Conservation (phyloP, 2,113 vertebrate species). For the Ahaetulla prasina region DNA sequence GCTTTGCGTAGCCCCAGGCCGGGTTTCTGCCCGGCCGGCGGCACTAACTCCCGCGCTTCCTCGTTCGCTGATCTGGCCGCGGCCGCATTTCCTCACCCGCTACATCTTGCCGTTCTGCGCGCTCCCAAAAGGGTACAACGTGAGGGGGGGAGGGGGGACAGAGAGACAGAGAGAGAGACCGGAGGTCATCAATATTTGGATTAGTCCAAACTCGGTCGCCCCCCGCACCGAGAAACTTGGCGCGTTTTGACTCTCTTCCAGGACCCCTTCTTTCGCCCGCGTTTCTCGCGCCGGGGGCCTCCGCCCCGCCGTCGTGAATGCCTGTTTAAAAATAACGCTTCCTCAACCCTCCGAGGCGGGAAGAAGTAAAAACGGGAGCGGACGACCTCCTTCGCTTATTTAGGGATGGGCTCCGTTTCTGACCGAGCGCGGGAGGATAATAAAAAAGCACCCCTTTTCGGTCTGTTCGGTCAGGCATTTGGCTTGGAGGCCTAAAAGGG, state of each 20-base stretch:
- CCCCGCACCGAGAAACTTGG: conserved; percentile 35
- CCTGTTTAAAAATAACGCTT: background rate
- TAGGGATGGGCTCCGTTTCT: rapidly evolving
- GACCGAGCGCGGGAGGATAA: rapidly evolving
- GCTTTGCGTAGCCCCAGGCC: background rate
- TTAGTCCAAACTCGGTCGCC: background rate
- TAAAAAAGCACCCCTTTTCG: rapidly evolving
- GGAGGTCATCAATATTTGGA: background rate
- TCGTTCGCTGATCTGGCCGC: background rate
- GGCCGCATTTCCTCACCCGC: background rate
- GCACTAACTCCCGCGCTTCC: background rate
- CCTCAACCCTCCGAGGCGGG: rapidly evolving
- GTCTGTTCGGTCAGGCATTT: conserved; percentile 14
- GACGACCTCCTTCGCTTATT: rapidly evolving
- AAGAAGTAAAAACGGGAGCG: rapidly evolving
- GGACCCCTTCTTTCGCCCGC: conserved; percentile 28
- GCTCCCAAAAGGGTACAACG: background rate
- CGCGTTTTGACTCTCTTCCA: conserved; percentile 35
- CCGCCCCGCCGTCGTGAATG: background rate
- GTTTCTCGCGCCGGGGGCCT: conserved; percentile 23
- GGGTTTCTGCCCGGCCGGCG: background rate
- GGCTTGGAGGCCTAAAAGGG: background rate
- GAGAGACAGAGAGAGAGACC: too few relatives aligned
- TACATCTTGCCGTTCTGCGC: background rate
- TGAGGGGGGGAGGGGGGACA: rapidly evolving